Evolutionary conservation across 1,140 invertebrate species (phyloP).

Genomic region (Zaprionus ghesquierei): DNA sequence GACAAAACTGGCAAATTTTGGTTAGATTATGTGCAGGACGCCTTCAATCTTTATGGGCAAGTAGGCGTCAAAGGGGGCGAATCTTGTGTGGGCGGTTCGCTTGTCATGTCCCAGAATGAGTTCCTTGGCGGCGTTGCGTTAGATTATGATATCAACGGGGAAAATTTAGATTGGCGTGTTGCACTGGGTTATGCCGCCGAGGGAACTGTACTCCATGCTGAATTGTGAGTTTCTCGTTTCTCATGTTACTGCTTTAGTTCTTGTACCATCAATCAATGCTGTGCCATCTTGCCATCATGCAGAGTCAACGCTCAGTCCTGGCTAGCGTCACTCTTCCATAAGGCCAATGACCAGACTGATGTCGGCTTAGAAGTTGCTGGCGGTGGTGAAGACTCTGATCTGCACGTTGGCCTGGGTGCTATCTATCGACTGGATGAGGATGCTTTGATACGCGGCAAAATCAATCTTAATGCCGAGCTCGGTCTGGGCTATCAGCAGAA

Average conservation of each 20-base stretch:
- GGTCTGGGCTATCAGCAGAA: constrained; percentile 66
- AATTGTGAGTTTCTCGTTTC: constrained; percentile 58
- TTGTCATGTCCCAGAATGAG: constrained; percentile 46
- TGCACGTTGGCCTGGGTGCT: constrained; percentile 36
- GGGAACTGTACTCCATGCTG: constrained; percentile 41
- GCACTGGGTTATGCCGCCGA: constrained; percentile 58
- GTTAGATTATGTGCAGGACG: constrained; percentile 46
- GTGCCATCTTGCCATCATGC: background rate
- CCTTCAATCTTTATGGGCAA: constrained; percentile 38
- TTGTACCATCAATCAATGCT: too few species aligned
- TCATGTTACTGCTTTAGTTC: too few species aligned
- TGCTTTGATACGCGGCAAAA: constrained; percentile 57
- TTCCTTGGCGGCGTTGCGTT: constrained; percentile 47
- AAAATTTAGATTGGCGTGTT: constrained; percentile 21
- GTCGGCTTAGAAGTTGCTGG: constrained; percentile 21
- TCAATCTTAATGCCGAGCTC: constrained; percentile 49
- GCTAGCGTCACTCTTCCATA: constrained; percentile 55
- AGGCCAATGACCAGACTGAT: constrained; percentile 44
- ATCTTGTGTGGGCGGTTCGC: constrained; percentile 21
- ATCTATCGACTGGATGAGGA: constrained; percentile 56
- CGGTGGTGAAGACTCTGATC: background rate
- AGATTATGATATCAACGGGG: constrained; percentile 3
- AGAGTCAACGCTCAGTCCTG: constrained; percentile 30
- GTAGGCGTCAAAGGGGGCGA: constrained; percentile 7
- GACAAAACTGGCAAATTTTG: constrained; percentile 37